Evolutionary conservation across 2,888 invertebrate species (phyloP), one percentile per base, ranked within the genome.

Genomic region (Cerceris rybyensis): DNA sequence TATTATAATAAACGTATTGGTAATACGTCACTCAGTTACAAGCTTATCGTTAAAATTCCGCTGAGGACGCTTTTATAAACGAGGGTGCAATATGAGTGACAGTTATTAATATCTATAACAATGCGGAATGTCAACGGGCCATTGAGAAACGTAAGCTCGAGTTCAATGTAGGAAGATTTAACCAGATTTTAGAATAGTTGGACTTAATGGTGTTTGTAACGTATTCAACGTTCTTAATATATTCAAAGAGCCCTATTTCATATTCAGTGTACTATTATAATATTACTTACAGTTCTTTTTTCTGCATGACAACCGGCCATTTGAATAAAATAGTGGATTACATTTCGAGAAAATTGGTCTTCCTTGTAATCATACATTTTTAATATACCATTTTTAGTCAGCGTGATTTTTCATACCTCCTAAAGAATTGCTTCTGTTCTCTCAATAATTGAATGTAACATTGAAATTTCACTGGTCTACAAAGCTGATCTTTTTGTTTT

Each of bases 1-100:
- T 61, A 74, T 74, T 59, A 76, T 74, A 76, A 64, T n/a, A 58
- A 68, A 75, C 52, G 75, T 59, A 60, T 75, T 75, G 58, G 63
- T 64, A 55, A 68, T 64, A 50, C 39, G 59, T 28, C 60, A 16
- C 14, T 28, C 28, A 28, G 4, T 2, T 28, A 17, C 46, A 11
- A 66, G 63, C 63, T 59, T 74, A 76, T 76, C 68, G 75, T 68
- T 73, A 66, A 63, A 59, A 74, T 64, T 52, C 65, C 63, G 68
- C 68, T 75, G 76, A 75, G 58, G 57, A 68, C 59, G 76, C 75
- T 68, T 58, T 64, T 76, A 11, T 54, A 58, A 39, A 54, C 64
- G 49, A 54, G 63, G 68, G 59, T 75, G 59, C 52, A 75, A 61
- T 76, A 63, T 46, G 58, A 59, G 54, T 59, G 74, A 60, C 75